Evolutionary conservation across 2,113 vertebrate species (phyloP).

Genomic region (Atrichornis clamosus): DNA sequence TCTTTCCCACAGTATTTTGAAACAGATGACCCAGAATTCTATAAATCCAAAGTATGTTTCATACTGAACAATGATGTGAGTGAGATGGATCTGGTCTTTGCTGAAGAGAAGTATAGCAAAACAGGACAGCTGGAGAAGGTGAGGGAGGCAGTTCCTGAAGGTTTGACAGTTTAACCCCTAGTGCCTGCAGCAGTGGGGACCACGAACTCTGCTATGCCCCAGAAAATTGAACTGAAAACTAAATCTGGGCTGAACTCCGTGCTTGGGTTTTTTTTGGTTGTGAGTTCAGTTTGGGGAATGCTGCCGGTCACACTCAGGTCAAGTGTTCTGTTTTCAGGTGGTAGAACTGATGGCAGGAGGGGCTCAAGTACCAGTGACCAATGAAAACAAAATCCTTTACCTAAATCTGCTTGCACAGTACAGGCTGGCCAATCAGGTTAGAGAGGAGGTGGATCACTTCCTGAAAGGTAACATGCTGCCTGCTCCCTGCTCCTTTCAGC

Average conservation of each 20-base stretch:
- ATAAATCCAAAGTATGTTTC: conserved; percentile 99
- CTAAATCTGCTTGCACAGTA: conserved; percentile 95
- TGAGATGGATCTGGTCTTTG: conserved; percentile 97
- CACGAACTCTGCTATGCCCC: background rate
- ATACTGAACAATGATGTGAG: conserved; percentile 97
- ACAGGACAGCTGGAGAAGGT: conserved; percentile 97
- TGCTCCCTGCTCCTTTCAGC: background rate
- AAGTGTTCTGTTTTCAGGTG: conserved; percentile 75
- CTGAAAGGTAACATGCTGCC: conserved; percentile 85
- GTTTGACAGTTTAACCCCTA: background rate
- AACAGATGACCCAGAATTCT: conserved; percentile 97
- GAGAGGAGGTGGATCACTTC: conserved; percentile 97
- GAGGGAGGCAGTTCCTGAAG: conserved; percentile 28
- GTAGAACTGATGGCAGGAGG: conserved; percentile 94
- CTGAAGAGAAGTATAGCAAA: conserved; percentile 96
- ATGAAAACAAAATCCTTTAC: conserved; percentile 97
- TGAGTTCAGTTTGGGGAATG: background rate
- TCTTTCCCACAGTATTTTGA: conserved; percentile 89
- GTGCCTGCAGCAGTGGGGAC: background rate
- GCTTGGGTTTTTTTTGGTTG: background rate
- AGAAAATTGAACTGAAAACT: background rate
- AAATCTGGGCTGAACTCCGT: background rate
- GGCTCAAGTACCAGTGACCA: conserved; percentile 89
- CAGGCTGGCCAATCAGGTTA: conserved; percentile 92
- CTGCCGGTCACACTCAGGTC: background rate